Conservation (phyloP, 35 echinoderm and acorn worm species). For the Apostichopus californicus region DNA sequence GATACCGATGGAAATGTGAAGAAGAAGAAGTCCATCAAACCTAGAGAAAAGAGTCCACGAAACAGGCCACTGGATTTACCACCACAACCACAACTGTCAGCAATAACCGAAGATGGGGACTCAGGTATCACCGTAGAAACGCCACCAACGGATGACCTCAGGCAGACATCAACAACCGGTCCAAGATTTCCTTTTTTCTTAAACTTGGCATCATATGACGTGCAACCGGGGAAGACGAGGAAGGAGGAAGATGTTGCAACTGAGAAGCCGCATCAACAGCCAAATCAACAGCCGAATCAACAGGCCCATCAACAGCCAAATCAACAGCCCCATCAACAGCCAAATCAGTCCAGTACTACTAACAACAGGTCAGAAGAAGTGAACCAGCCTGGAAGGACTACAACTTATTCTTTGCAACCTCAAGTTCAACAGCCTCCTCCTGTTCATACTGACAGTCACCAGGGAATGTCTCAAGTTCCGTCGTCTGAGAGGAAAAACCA, state of each 20-base stretch:
- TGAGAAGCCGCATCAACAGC: not conserved
- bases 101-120: conserved; percentile 38
- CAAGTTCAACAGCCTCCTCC: no score
- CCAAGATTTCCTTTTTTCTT: not conserved
- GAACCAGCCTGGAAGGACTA: no score
- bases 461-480: not conserved
- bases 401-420: no score
- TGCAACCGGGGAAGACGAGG: not conserved
- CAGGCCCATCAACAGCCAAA: not conserved
- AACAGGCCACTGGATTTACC: not conserved
- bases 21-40: conserved; percentile 36
- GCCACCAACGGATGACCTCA: conserved; percentile 29
- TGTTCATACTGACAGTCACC: no score
- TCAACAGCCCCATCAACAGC: not conserved
- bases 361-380: not conserved
- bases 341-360: not conserved
- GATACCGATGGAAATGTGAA: conserved; percentile 40
- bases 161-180: not conserved
- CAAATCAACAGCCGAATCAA: not conserved
- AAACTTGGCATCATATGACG: not conserved
- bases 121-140: conserved; percentile 38
- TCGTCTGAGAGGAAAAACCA: conserved; percentile 59
- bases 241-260: not conserved
- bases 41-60: not conserved
- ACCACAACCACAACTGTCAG: not conserved